phyloP scores from a whole-genome alignment of 1,140 invertebrate genomes.

The Hylaeus anthracinus region DNA sequence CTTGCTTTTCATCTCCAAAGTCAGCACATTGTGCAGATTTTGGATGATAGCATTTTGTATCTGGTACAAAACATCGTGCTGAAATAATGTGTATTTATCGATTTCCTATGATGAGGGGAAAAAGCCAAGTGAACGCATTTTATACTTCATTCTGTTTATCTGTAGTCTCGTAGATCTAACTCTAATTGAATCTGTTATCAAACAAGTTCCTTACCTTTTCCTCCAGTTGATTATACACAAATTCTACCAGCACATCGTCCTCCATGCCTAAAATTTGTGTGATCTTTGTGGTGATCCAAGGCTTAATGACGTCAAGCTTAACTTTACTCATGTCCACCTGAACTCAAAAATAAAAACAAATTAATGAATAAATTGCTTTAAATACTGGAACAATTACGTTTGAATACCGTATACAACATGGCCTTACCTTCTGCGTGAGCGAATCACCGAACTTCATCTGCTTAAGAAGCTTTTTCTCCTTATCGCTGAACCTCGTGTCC shows the following conservation, averaged over 20 bases:
- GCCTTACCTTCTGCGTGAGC: slow-evolving; percentile 91
- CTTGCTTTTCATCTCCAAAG: slow-evolving; percentile 63
- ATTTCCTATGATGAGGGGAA: slow-evolving; percentile 81
- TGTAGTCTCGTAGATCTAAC: slow-evolving; percentile 42
- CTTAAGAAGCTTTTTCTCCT: slow-evolving; percentile 99
- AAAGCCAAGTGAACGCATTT: slow-evolving; percentile 79
- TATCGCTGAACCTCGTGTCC: slow-evolving; percentile 99
- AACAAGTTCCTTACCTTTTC: slow-evolving; percentile 86
- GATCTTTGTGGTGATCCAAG: slow-evolving; percentile 98
- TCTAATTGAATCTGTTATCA: slow-evolving; percentile 41
- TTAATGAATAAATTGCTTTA: too few species aligned
- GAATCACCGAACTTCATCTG: slow-evolving; percentile 99
- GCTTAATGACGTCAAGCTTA: slow-evolving; percentile 98
- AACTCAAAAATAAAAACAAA: not conserved
- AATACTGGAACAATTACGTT: not conserved
- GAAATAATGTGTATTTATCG: slow-evolving; percentile 78
- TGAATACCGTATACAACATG: not conserved
- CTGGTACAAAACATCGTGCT: slow-evolving; percentile 73
- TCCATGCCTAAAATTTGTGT: slow-evolving; percentile 97
- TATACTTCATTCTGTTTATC: slow-evolving; percentile 56
- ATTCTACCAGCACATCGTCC: slow-evolving; percentile 99
- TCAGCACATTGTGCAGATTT: slow-evolving; percentile 61
- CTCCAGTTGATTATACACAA: slow-evolving; percentile 99
- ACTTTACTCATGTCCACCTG: slow-evolving; percentile 99
- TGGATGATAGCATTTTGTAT: slow-evolving; percentile 55